Conservation (phyloP, 1,140 invertebrate species). For the Cydia amplana region DNA sequence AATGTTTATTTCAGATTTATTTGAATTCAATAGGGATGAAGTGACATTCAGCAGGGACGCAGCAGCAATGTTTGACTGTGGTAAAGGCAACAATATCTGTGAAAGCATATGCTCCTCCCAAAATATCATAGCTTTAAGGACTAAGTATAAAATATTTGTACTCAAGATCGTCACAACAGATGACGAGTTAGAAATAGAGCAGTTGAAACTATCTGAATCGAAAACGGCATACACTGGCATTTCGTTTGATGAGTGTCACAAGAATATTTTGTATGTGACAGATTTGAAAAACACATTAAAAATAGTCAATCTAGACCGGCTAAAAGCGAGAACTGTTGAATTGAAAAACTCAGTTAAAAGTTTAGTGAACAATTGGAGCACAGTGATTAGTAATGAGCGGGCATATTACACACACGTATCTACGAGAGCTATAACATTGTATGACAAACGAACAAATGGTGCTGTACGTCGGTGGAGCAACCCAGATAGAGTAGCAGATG, state of each 20-base stretch:
- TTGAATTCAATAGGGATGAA: conserved; percentile 51
- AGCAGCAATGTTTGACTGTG: conserved; percentile 53
- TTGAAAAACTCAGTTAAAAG: conserved; percentile 46
- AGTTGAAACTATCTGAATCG: conserved; percentile 56
- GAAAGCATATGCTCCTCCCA: conserved; percentile 59
- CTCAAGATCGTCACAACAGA: conserved; percentile 48
- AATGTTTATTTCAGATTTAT: conserved; percentile 59
- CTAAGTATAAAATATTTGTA: conserved; percentile 60
- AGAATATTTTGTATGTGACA: conserved; percentile 66
- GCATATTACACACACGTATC: conserved; percentile 55
- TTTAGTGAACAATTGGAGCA: conserved; percentile 64
- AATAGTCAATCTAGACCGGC: conserved; percentile 66
- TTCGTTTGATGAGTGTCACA: conserved; percentile 66
- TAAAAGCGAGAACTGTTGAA: conserved; percentile 55
- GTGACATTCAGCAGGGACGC: conserved; percentile 43
- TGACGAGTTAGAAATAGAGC: conserved; percentile 49
- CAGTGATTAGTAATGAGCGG: conserved; percentile 54
- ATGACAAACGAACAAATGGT: conserved; percentile 63
- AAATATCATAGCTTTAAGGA: conserved; percentile 59
- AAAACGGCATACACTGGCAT: conserved; percentile 61
- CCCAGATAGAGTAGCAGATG: conserved; percentile 53
- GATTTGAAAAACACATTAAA: conserved; percentile 56
- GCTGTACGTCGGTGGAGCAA: conserved; percentile 49
- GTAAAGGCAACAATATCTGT: conserved; percentile 51
- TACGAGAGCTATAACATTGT: conserved; percentile 52